Evolutionary conservation across 2,888 invertebrate species (phyloP).

Genomic region (Diarsia mendica): DNA sequence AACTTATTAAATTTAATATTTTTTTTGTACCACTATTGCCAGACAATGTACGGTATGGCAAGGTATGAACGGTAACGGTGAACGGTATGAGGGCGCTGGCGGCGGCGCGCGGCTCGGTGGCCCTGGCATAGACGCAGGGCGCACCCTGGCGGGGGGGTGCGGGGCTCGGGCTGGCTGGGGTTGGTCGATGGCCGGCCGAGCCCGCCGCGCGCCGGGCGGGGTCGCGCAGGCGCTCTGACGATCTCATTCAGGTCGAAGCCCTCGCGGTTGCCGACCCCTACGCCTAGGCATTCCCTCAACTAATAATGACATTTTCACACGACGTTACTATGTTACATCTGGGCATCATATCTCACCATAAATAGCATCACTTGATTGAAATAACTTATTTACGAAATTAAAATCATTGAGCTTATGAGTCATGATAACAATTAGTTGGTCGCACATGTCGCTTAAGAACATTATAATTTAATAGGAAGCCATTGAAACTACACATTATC

Average conservation of each 20-base stretch:
- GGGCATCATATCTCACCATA: constrained; percentile 20
- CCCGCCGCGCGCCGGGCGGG: constrained; percentile 76
- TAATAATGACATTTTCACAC: constrained; percentile 73
- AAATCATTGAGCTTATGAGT: constrained; percentile 13
- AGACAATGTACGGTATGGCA: constrained; percentile 42
- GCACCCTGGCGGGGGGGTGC: constrained; percentile 53
- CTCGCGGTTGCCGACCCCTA: constrained; percentile 87
- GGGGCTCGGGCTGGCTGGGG: constrained; percentile 66
- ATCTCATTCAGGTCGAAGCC: constrained; percentile 82
- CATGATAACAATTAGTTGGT: not conserved
- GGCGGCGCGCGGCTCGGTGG: constrained; percentile 10
- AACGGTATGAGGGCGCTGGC: constrained; percentile 48
- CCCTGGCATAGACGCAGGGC: constrained; percentile 50
- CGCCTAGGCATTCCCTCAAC: constrained; percentile 79
- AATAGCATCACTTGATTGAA: not conserved
- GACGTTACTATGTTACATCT: constrained; percentile 56
- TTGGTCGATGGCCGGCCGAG: constrained; percentile 66
- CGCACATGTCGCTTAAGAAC: not conserved
- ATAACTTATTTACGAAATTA: no score
- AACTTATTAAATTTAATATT: no score
- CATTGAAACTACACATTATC: not conserved
- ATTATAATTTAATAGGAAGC: not conserved
- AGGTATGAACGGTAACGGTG: no score
- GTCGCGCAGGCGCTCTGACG: constrained; percentile 84
- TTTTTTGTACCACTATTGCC: constrained; percentile 43